Evolutionary conservation across 2,113 vertebrate species (phyloP), one percentile per base, ranked within the genome.

Genomic region (Solea senegalensis): DNA sequence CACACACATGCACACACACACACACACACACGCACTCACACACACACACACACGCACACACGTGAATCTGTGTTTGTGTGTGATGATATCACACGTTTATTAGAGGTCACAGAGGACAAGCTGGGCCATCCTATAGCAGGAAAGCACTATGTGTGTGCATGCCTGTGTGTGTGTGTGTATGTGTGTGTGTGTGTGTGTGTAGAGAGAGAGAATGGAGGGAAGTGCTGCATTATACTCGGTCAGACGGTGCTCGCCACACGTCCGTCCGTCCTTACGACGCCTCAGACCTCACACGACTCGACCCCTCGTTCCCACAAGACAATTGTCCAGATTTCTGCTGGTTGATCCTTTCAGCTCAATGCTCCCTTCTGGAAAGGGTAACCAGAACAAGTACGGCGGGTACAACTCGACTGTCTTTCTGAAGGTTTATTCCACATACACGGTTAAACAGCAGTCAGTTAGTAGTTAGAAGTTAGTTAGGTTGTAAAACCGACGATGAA

Each of bases 81-180:
- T 64, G 51, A 45, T 71, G 59, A 43, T 69, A 80, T 80, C 76
- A 27, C 52, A 72, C 59, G 46, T 82, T 86, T 86, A 86, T 89
- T 78, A 3, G 63, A 48, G 87, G 84, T 86, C 82, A 64, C 1
- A 2, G 69, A 79, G 82, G 84, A 74, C 87, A 86, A 85, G 79
- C 74, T 63, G 84, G 84, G 65, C 55, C 80, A 76, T 86, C 86
- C 84, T 86, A 76, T 82, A 58, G 28, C 87, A 87, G 87, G 85
- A 89, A 89, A 21, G 34, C 59, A 27, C 46, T 4, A 48, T 60
- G 56, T 52, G 63, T 70, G n/a, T n/a, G n/a, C n/a, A n/a, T n/a
- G 45, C 51, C 50, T 51, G 72, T 69, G 71, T 69, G 70, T 69
- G 70, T 70, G 65, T 51, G 54, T 52, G 60, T 69, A 57, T 58